phyloP scores from a whole-genome alignment of 2,797 vertebrate species.

The Malacoctenus gilli region DNA sequence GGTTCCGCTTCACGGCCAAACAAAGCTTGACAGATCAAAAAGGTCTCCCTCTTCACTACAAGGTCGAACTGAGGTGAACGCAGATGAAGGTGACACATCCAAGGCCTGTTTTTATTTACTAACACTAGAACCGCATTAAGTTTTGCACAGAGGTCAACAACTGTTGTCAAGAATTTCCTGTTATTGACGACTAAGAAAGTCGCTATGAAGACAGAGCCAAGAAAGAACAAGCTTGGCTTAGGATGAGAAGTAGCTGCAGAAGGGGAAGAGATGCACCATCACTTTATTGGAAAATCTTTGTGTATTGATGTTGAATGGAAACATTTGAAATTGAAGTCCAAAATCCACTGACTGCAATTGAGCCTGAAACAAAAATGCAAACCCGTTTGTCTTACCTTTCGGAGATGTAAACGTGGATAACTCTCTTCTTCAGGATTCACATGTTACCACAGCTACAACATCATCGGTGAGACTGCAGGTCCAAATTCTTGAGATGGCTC shows the following conservation, averaged over 20 bases:
- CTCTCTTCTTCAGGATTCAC: slow-evolving; percentile 61
- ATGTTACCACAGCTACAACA: slow-evolving; percentile 64
- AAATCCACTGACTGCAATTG: too few relatives aligned
- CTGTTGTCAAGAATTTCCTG: too few relatives aligned
- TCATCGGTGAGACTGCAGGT: slow-evolving; percentile 34
- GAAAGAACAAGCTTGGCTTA: too few relatives aligned
- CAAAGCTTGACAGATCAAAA: not conserved
- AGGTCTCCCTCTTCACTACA: slow-evolving; percentile 9
- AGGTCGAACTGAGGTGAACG: not conserved
- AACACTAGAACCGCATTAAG: too few relatives aligned
- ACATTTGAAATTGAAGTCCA: too few relatives aligned
- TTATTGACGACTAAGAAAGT: too few relatives aligned
- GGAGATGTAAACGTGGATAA: slow-evolving; percentile 45
- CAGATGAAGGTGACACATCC: slow-evolving; percentile 1
- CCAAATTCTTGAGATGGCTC: slow-evolving; percentile 32
- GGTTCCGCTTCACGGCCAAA: slow-evolving; percentile 3
- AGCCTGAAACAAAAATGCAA: not conserved
- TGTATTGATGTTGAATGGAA: too few relatives aligned
- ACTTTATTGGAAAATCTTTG: too few relatives aligned
- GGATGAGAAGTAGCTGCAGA: too few relatives aligned
- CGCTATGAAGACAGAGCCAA: too few relatives aligned
- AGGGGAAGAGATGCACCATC: too few relatives aligned
- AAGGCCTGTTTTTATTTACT: not conserved
- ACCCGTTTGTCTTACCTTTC: slow-evolving; percentile 53
- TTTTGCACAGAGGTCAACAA: not conserved